phyloP scores from a whole-genome alignment of 2,797 vertebrate genomes.

The Pantherophis alleghaniensis region DNA sequence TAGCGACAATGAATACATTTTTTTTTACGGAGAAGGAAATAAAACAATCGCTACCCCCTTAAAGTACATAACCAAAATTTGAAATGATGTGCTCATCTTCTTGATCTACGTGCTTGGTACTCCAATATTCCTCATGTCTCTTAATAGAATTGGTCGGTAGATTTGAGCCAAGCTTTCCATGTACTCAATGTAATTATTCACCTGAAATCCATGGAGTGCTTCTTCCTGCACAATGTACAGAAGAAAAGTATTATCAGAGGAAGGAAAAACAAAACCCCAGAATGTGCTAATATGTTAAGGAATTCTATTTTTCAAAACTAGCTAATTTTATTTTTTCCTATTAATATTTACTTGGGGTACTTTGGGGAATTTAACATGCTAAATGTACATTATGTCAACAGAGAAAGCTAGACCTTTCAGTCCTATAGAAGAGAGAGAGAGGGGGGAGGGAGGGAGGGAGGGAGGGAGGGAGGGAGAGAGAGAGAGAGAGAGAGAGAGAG shows the following conservation, averaged over 20 bases:
- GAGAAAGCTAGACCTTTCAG: not conserved
- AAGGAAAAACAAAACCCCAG: slow-evolving; percentile 15
- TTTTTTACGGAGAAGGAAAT: slow-evolving; percentile 5
- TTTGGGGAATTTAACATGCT: slow-evolving; percentile 10
- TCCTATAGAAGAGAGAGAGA: not conserved
- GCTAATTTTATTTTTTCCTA: slow-evolving; percentile 26
- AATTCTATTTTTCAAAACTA: slow-evolving; percentile 21
- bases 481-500: too few species aligned
- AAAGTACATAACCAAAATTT: slow-evolving; percentile 47
- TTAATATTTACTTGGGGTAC: not conserved
- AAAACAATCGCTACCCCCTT: slow-evolving; percentile 30
- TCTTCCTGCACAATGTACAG: slow-evolving; percentile 81
- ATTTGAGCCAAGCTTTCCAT: slow-evolving; percentile 83
- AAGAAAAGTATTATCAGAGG: slow-evolving; percentile 28
- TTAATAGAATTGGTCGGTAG: slow-evolving; percentile 82
- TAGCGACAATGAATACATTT: slow-evolving; percentile 32
- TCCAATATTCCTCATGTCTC: slow-evolving; percentile 81
- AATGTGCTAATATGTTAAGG: slow-evolving; percentile 7
- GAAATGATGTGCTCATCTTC: slow-evolving; percentile 20
- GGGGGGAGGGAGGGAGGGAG: too few species aligned
- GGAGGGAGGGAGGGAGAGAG: not conserved
- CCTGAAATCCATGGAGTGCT: slow-evolving; percentile 83
- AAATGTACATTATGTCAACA: slow-evolving; percentile 25
- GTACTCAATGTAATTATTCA: slow-evolving; percentile 85
- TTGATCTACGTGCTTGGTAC: slow-evolving; percentile 53